phyloP scores from a whole-genome alignment of 1,140 invertebrate species.

The Drosophila carrolli region DNA sequence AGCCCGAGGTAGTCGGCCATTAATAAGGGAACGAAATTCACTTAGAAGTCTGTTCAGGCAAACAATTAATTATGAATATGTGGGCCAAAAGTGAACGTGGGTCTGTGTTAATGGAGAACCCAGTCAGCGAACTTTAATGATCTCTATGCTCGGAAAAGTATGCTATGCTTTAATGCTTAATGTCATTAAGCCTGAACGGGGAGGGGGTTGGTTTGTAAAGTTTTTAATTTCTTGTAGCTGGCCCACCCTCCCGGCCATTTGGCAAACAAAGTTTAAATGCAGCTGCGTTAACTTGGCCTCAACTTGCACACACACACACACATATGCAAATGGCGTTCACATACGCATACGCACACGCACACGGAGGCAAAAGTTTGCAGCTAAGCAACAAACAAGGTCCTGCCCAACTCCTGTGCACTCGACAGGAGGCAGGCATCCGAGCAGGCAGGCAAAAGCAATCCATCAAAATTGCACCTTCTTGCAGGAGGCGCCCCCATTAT shows the following conservation, averaged over 20 bases:
- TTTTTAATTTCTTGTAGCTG: conserved; percentile 66
- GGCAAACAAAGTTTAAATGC: conserved; percentile 73
- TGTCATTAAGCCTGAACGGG: conserved; percentile 44
- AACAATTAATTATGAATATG: conserved; percentile 46
- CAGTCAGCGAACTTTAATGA: conserved; percentile 15
- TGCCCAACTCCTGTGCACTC: conserved; percentile 41
- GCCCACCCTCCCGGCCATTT: conserved; percentile 28
- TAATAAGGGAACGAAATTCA: conserved; percentile 45
- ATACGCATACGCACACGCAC: conserved; percentile 17
- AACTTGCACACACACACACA: conserved; percentile 44
- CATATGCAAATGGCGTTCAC: conserved; percentile 25
- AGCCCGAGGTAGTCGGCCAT: conserved; percentile 39
- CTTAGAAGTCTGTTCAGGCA: conserved; percentile 42
- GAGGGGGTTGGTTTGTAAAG: conserved; percentile 24
- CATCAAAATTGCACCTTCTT: conserved; percentile 85
- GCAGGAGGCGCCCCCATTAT: conserved; percentile 37
- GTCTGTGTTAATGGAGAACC: conserved; percentile 2
- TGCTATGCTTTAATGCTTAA: conserved; percentile 66
- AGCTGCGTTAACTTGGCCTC: conserved; percentile 75
- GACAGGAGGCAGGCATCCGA: conserved; percentile 44
- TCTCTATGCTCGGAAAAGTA: conserved; percentile 19
- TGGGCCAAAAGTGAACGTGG: conserved; percentile 6
- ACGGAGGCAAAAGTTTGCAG: conserved; percentile 73
- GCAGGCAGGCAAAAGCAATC: conserved; percentile 72
- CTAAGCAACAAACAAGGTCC: conserved; percentile 80